Evolutionary conservation across 2,113 vertebrate genomes (phyloP).

Genomic region (Cnemophilus loriae): DNA sequence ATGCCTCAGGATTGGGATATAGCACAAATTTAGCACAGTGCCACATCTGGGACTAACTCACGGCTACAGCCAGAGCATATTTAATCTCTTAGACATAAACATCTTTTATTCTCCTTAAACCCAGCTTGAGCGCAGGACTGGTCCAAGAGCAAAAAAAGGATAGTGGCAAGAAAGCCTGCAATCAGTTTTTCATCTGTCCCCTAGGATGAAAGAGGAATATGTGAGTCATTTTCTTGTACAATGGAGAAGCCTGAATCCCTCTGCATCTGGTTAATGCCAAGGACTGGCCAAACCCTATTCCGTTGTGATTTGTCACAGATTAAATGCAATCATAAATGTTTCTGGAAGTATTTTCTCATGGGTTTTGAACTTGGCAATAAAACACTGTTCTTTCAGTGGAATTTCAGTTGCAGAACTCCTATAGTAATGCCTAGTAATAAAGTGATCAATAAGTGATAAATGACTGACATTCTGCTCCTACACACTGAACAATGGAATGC

Average conservation of each 20-base stretch:
- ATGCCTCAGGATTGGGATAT: background rate
- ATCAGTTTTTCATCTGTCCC: conserved; percentile 6
- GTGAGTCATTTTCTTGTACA: conserved; percentile 27
- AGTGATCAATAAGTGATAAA: background rate
- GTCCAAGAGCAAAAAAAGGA: background rate
- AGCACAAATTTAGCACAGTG: background rate
- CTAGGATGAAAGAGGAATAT: conserved; percentile 10
- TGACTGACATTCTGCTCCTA: background rate
- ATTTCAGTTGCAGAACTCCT: background rate
- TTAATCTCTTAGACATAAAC: background rate
- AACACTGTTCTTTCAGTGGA: background rate
- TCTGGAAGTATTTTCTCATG: background rate
- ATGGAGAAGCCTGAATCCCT: background rate
- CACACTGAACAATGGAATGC: background rate
- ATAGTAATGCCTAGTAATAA: background rate
- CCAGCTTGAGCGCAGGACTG: background rate
- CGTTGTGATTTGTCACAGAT: background rate
- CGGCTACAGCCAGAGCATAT: background rate
- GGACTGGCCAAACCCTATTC: background rate
- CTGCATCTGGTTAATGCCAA: background rate
- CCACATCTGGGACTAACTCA: background rate
- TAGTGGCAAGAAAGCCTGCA: background rate
- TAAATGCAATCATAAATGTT: background rate
- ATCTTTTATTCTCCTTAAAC: conserved; percentile 1
- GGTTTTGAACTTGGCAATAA: background rate